Percentiles rank a stretch among this genome's conserved stretches.
Conservation (phyloP, 2,888 invertebrate species). For the Oscheius sp. region DNA sequence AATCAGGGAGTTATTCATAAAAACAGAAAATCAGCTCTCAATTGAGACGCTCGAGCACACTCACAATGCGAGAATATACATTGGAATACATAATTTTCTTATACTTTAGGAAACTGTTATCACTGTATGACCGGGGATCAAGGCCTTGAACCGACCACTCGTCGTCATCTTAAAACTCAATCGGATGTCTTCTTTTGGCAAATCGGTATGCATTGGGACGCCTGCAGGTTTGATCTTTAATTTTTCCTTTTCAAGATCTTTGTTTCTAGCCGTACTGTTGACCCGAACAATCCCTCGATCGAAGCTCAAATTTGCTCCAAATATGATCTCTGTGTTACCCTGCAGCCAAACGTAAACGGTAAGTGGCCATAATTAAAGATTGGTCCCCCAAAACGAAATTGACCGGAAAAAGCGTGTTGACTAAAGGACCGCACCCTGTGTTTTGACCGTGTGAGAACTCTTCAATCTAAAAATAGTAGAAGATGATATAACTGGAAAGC, state of each 20-base stretch:
- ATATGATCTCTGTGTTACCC: constrained; percentile 43
- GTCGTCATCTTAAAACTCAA: constrained; percentile 47
- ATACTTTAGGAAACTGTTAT: constrained; percentile 31
- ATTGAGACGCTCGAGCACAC: background rate
- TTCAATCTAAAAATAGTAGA: background rate
- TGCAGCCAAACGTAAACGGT: constrained; percentile 47
- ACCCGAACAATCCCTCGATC: constrained; percentile 33
- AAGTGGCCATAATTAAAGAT: too few relatives aligned
- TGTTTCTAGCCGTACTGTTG: constrained; percentile 34
- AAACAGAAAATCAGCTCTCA: background rate
- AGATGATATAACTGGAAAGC: background rate
- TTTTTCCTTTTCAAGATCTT: background rate
- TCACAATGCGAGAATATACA: background rate
- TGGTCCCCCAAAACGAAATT: background rate
- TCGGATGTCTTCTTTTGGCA: constrained; percentile 49
- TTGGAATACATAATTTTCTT: background rate
- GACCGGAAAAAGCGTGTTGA: background rate
- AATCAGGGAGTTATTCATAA: too few relatives aligned
- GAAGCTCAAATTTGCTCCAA: constrained; percentile 50
- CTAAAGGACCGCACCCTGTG: constrained; percentile 5
- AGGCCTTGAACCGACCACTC: constrained; percentile 40
- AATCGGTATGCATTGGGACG: constrained; percentile 36
- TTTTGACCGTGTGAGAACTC: constrained; percentile 2
- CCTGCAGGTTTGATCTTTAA: constrained; percentile 36
- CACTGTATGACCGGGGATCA: constrained; percentile 41